These are phyloP conservation scores for Dendronephthya gigantea DNA, from an alignment of 64 coral and sea anemone genomes.

Conservation along the genomic window DNA sequence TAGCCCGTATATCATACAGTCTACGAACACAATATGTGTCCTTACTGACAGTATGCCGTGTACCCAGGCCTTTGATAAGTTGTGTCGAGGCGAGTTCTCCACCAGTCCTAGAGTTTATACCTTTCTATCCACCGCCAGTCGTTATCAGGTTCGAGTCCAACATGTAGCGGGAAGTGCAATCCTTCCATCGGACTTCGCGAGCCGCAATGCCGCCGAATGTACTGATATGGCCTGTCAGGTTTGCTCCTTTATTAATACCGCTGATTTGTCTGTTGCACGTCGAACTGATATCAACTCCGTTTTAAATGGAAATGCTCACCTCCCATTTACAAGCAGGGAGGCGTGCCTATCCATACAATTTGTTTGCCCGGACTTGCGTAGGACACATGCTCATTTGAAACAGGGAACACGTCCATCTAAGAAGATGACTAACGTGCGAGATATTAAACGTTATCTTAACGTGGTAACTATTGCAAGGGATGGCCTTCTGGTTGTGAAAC, in stretches of 20 bases:
- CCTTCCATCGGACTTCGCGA: background rate
- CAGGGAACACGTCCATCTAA: background rate
- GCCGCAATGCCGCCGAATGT: background rate
- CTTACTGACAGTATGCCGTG: background rate
- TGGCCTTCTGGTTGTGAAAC: too few relatives aligned
- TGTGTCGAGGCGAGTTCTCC: background rate
- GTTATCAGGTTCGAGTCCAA: background rate
- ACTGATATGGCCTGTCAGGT: background rate
- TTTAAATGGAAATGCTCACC: too few relatives aligned
- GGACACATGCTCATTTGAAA: background rate
- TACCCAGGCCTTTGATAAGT: background rate
- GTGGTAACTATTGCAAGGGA: too few relatives aligned
- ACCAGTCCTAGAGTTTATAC: background rate
- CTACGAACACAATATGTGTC: background rate
- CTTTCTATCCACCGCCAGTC: background rate
- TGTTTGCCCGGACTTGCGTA: background rate
- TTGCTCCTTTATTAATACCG: too few relatives aligned
- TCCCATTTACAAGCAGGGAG: too few relatives aligned
- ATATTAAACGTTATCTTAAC: too few relatives aligned
- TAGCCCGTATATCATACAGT: conserved; percentile 16
- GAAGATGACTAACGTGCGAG: background rate
- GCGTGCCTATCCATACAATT: too few relatives aligned
- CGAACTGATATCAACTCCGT: too few relatives aligned
- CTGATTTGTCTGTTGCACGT: too few relatives aligned
- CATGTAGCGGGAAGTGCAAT: background rate